Conservation (phyloP, 2,888 invertebrate genomes). For the Coenonympha arcania region DNA sequence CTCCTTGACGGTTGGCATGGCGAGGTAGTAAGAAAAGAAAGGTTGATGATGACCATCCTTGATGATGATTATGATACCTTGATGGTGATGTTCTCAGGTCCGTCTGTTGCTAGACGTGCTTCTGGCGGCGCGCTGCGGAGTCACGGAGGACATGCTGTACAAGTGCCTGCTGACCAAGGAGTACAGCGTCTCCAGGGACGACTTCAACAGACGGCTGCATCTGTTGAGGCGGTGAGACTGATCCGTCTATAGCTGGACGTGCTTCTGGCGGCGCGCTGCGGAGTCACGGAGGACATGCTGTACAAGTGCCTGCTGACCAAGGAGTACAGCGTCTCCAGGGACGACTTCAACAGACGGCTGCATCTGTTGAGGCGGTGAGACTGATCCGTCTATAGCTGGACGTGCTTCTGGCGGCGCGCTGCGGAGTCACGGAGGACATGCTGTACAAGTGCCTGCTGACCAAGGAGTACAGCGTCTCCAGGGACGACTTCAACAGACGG, state of each 20-base stretch:
- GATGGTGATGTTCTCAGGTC: conserved; percentile 61
- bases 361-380: conserved; percentile 79
- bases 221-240: conserved; percentile 76
- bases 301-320: conserved; percentile 87
- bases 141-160: conserved; percentile 86
- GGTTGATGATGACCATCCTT: no score
- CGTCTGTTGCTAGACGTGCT: conserved; percentile 89
- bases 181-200: conserved; percentile 83
- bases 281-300: conserved; percentile 86
- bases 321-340: conserved; percentile 82
- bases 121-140: conserved; percentile 87
- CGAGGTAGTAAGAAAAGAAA: no score
- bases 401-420: conserved; percentile 89
- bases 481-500: conserved; percentile 86
- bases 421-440: conserved; percentile 86
- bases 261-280: conserved; percentile 88
- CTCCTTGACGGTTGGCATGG: no score
- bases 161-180: conserved; percentile 87
- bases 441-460: conserved; percentile 87
- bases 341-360: conserved; percentile 86
- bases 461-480: conserved; percentile 82
- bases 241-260: conserved; percentile 86
- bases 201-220: conserved; percentile 85
- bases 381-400: conserved; percentile 81
- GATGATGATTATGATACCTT: no score